Evolutionary conservation across 1,140 invertebrate genomes (phyloP).

Genomic region (Apocrypta bakeri): DNA sequence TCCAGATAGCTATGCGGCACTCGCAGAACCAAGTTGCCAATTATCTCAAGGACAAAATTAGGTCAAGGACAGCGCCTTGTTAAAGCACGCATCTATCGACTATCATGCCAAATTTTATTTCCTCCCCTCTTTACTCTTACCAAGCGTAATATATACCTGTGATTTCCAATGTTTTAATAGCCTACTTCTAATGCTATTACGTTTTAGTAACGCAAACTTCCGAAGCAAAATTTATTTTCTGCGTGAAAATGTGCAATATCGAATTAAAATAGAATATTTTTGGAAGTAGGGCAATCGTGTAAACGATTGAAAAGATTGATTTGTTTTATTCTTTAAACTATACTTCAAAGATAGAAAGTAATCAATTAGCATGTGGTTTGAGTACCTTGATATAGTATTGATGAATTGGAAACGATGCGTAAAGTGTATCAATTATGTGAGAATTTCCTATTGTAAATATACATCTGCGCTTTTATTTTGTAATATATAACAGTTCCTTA

Average conservation of each 20-base stretch:
- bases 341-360: neutral
- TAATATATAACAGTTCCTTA: conserved; percentile 46
- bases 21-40: conserved; percentile 76
- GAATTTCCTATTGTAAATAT: conserved; percentile 36
- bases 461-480: conserved; percentile 39
- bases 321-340: neutral
- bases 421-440: neutral
- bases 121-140: neutral
- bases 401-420: neutral
- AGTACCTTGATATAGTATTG: neutral
- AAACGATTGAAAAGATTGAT: neutral
- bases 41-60: conserved; percentile 75
- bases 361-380: neutral
- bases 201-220: neutral
- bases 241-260: neutral
- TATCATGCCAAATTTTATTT: neutral
- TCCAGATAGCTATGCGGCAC: conserved; percentile 78
- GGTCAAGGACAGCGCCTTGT: conserved; percentile 60
- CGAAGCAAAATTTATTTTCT: neutral
- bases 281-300: neutral
- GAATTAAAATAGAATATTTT: neutral
- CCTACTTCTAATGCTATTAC: neutral
- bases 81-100: conserved; percentile 32
- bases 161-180: neutral
- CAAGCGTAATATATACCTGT: neutral